A percentile compares a stretch with the other conserved stretches of the same genome.
phyloP scores from a whole-genome alignment of 37 sponge, comb jelly and placozoan genomes.

The Haliclona indistincta region DNA sequence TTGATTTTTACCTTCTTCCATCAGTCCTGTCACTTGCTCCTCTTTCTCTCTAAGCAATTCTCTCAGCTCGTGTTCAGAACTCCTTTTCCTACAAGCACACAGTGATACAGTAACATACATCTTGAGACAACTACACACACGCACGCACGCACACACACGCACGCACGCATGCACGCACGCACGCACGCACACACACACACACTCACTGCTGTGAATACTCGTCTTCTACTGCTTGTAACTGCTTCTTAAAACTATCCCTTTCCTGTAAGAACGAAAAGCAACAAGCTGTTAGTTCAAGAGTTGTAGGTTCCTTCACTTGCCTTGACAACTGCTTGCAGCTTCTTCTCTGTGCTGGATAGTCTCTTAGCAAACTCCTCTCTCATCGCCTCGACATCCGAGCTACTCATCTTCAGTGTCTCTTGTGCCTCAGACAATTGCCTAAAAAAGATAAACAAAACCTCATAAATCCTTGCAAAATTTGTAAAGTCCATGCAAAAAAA shows the following conservation, averaged over 20 bases:
- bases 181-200: constrained; percentile 19
- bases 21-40: constrained; percentile 71
- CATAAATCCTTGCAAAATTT: constrained; percentile 10
- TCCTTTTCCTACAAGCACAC: too few relatives aligned
- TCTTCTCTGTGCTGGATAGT: constrained; percentile 64
- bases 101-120: not conserved
- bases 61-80: constrained; percentile 8
- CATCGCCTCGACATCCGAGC: constrained; percentile 44
- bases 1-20: constrained; percentile 71
- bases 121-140: not conserved
- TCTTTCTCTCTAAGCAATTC: constrained; percentile 61
- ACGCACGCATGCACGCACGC: not conserved
- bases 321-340: constrained; percentile 58
- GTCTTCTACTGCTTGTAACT: constrained; percentile 44
- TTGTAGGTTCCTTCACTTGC: constrained; percentile 20
- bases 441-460: not conserved
- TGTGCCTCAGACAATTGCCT: not conserved
- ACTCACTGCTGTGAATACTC: constrained; percentile 58
- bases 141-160: not conserved
- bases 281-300: not conserved
- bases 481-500: constrained; percentile 8
- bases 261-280: constrained; percentile 50
- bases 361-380: constrained; percentile 70
- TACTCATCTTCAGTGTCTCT: constrained; percentile 24
- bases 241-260: constrained; percentile 72